Percentiles rank a stretch among this genome's conserved stretches.
These are phyloP conservation scores for Neoseiulus cucumeris DNA, from an alignment of 1,140 invertebrate genomes.

Conservation along the genomic window DNA sequence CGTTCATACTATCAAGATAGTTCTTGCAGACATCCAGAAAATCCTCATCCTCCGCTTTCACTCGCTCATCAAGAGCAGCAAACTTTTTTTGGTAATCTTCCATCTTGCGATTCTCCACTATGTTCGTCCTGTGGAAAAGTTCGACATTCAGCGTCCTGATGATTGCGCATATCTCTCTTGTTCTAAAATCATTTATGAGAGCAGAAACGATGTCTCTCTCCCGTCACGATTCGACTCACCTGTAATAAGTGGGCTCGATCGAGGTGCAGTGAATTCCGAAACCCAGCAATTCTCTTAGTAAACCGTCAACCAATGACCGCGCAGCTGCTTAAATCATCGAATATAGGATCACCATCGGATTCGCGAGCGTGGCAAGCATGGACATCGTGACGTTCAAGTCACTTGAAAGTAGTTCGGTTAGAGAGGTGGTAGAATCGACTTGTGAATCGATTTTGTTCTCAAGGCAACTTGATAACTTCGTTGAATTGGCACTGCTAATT, in stretches of 20 bases:
- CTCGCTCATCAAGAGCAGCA: not conserved
- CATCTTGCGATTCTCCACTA: not conserved
- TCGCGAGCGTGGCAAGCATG: constrained; percentile 13
- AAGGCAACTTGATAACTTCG: too few relatives aligned
- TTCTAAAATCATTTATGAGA: too few relatives aligned
- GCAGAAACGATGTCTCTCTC: too few relatives aligned
- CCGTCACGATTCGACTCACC: not conserved
- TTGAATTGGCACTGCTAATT: too few relatives aligned
- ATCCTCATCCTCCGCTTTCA: not conserved
- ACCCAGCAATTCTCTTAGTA: not conserved
- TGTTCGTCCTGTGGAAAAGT: not conserved
- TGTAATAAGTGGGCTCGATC: not conserved
- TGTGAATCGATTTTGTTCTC: too few relatives aligned
- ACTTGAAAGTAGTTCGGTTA: too few relatives aligned
- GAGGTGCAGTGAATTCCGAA: not conserved
- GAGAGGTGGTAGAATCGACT: too few relatives aligned
- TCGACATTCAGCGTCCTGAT: not conserved
- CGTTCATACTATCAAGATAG: too few relatives aligned
- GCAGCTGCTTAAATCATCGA: constrained; percentile 17
- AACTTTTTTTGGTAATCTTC: not conserved
- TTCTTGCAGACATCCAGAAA: too few relatives aligned
- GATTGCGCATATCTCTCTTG: too few relatives aligned
- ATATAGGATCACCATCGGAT: constrained; percentile 12
- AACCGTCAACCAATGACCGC: not conserved
- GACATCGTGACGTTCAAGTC: constrained; percentile 15